Evolutionary conservation across 2,888 invertebrate genomes (phyloP), one percentile per base, ranked within the genome.

Genomic region (Gnatocerus cornutus): DNA sequence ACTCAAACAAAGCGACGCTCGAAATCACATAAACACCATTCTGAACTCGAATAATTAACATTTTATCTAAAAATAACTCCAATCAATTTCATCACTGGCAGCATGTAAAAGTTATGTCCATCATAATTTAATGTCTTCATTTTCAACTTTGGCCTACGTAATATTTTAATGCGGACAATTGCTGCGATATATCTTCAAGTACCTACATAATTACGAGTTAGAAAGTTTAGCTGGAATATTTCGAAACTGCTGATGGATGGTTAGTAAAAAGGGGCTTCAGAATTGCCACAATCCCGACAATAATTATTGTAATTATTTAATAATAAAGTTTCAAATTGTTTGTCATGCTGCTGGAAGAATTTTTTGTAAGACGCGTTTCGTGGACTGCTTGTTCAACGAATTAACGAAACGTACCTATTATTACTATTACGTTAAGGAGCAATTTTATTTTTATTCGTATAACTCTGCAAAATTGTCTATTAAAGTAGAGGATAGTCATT

Each of bases 11-110:
- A 37, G 56, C 48, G 21, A 66, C 64, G 46, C 46, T 9, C 8
- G 27, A 69, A 74, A 74, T 72, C 68, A 66, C 73, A 76, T 69
- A 74, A 75, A 76, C 75, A 74, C 68, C 39, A 61, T 67, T 73
- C 69, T 66, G 21, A 56, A 13, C n/a, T 39, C 13, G 14, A 12
- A 14, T 16, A 30, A 43, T 64, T 13, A 59, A 52, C 30, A 30
- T 29, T 21, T 48, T 27, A 9, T 3, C 6, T 48, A 21, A 48
- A 48, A 48, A 16, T 48, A 48, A 5, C 27, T 9, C 48, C 5
- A 10, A 1, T 33, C 7, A 27, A 27, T 30, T 9, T 21, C 21
- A 21, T 21, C 21, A 21, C 2, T 1, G 2, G 21, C 21, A 21
- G 8, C 30, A 48, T 46, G 46, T 6, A 33, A 61, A 62, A 50